Base-by-base conservation (phyloP, 2,113 vertebrate species). In the Rhombomys opimus region DNA sequence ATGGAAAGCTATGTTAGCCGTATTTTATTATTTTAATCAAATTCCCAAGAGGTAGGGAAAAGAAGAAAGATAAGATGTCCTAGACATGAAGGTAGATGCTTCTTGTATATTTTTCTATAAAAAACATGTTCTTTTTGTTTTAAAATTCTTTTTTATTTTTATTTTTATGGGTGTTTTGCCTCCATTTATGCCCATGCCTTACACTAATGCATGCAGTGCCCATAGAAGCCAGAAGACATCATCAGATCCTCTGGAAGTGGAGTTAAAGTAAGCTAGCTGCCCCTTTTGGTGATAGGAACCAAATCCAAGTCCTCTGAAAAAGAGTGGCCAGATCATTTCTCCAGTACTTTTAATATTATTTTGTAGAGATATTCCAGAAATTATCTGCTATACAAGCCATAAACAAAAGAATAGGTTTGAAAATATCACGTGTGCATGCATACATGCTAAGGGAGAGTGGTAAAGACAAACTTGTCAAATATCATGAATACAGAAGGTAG, bases 21-120 rank as follows among this genome's bases (percentile, higher is more conserved):
- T 87, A 78, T 90, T 97, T 98, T 93, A 96, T 96, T 93, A 94
- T 89, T 94, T 88, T 96, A 91, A 92, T 96, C 91, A 93, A 91
- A 93, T 89, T 93, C 85, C 70, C 50, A 92, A 57, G 38, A 46
- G 88, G 81, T 72, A 95, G 38, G 20, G 46, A 22, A 86, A 95
- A 95, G 10, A 88, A 9, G 78, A 32, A 70, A 82, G 12, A 76
- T 89, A 18, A 86, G 90, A 93, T 18, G 68, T 63, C 63, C 65
- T 94, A 7, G 87, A 78, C 50, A 89, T 72, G 65, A 85, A 96
- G 85, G 25, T 27, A 72, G 89, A 89, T 13, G 15, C 18, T n/a
- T 30, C 92, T 93, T 50, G 25, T 59, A 20, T n/a, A 77, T 86
- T 65, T 84, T 82, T 72, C 63, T 20, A 22, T 91, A 95, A 94